Conservation (phyloP, 2,797 vertebrate genomes). For the Aselliscus stoliczkanus region DNA sequence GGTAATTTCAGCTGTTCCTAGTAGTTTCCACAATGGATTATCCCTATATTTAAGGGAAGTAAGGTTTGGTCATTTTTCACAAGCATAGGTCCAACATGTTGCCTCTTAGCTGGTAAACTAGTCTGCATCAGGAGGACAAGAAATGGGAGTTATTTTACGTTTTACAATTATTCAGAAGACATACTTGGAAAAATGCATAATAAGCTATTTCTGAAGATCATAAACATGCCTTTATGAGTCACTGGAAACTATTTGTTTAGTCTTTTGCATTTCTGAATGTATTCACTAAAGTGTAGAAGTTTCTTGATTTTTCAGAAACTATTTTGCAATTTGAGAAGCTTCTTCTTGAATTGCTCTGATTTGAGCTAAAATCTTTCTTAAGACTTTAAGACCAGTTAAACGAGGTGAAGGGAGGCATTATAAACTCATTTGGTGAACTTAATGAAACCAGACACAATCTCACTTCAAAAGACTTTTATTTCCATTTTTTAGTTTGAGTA, state of each 20-base stretch:
- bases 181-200: background rate
- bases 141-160: background rate
- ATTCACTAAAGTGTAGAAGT: background rate
- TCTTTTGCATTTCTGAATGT: constrained; percentile 11
- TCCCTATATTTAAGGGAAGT: background rate
- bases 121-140: background rate
- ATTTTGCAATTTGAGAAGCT: constrained; percentile 38
- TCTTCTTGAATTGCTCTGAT: background rate
- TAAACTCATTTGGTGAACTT: background rate
- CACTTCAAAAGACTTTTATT: background rate
- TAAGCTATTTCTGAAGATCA: constrained; percentile 11
- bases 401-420: background rate
- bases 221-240: background rate
- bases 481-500: background rate
- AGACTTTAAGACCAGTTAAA: constrained; percentile 25
- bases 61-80: background rate
- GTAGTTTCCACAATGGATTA: background rate
- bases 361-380: background rate
- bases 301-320: background rate
- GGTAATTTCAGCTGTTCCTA: background rate
- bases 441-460: background rate
- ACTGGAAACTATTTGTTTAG: background rate
- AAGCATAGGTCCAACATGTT: background rate
- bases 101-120: background rate
- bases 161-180: background rate